These are phyloP conservation scores for Hemibagrus wyckioides DNA, from an alignment of 2,113 vertebrate species.

Conservation along the genomic window DNA sequence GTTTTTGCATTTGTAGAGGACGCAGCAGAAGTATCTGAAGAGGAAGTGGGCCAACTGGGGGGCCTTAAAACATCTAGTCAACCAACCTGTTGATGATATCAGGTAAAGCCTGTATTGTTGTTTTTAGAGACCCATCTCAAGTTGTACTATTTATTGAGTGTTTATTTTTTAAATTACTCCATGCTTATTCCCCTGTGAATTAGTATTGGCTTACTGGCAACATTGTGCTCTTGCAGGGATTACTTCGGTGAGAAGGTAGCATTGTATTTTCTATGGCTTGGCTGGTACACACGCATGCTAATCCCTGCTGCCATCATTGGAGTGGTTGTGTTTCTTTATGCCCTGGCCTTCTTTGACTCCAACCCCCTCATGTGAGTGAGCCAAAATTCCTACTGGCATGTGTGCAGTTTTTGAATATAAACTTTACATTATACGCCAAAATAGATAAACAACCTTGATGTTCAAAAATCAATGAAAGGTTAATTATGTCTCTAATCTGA, in stretches of 20 bases:
- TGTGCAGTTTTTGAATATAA: not conserved
- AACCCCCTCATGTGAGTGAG: conserved; percentile 85
- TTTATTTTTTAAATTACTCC: not conserved
- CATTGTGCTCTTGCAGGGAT: conserved; percentile 62
- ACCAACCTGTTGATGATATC: conserved; percentile 73
- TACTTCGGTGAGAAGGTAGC: conserved; percentile 95
- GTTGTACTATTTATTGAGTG: not conserved
- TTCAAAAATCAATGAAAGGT: not conserved
- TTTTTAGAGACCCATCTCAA: not conserved
- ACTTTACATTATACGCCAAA: not conserved
- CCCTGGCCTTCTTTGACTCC: conserved; percentile 76
- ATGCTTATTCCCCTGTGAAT: not conserved
- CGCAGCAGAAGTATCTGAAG: conserved; percentile 61
- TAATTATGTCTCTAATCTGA: conserved; percentile 58
- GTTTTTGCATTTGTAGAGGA: conserved; percentile 52
- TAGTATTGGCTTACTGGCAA: not conserved
- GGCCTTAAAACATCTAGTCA: conserved; percentile 50
- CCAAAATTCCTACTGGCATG: not conserved
- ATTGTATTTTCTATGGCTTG: conserved; percentile 90
- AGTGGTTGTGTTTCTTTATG: conserved; percentile 77
- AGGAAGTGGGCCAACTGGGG: conserved; percentile 80
- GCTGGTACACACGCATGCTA: conserved; percentile 88
- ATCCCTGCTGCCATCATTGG: conserved; percentile 74
- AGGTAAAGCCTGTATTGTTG: conserved; percentile 68
- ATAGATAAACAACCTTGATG: not conserved